Base-by-base conservation (phyloP, 2,113 vertebrate species). In the Nestor notabilis region DNA sequence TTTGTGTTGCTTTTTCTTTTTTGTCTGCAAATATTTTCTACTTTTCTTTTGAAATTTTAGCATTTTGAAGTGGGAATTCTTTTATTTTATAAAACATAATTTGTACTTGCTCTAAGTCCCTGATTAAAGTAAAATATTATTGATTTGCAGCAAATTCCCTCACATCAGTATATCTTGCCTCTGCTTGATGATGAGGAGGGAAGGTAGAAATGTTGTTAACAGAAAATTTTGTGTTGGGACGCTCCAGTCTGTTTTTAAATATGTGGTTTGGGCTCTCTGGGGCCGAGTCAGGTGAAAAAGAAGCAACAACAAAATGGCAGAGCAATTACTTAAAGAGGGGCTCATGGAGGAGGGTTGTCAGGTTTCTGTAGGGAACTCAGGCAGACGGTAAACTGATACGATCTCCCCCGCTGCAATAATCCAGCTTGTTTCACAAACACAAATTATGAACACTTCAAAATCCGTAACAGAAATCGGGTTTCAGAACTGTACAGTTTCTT, bases 231-330 rank as follows among this genome's bases (percentile, higher is more conserved):
- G 47, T 71, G 92, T 86, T 4, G 63, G 93, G 96, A 55, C 10
- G 3, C 77, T 96, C 41, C 41, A 49, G 1, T 78, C 85, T 65
- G 29, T 81, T 97, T 96, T 95, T 55, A 43, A 83, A 82, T 3
- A 21, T 16, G 87, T 4, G 4, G 49, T 95, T 96, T 93, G 95
- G 91, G 89, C 88, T 31, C 70, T 80, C 64, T 56, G 87, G 13
- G 39, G 91, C 81, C 1, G 37, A 93, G 81, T 37, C 95, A 96
- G 97, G 97, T 97, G 94, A 58, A 93, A 93, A 93, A 89, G 83
- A 44, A 95, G 83, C 88, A 50, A 5, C 44, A 23, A 23, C 90
- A 85, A 96, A 93, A 95, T 87, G 96, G 95, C 97, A 95, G 95
- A 94, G 96, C 87, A 87, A 74, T 94, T 75, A 44, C 69, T 44